A percentile compares a stretch with the other conserved stretches of the same genome.
Conservation (phyloP, 1,140 invertebrate species). For the Drosophila kikkawai region DNA sequence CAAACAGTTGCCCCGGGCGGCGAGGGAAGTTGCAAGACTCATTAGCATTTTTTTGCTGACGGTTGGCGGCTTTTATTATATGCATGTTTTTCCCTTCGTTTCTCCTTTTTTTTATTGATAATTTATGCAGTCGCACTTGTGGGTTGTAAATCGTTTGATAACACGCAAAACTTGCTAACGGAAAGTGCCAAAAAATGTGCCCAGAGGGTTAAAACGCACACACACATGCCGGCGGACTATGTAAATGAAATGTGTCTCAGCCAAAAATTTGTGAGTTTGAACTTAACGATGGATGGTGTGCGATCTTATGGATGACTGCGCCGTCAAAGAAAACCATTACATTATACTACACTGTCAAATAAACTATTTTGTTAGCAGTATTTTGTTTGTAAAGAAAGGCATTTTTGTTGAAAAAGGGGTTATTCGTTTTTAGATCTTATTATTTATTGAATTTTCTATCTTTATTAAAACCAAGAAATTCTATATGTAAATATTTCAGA, state of each 20-base stretch:
- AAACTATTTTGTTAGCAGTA: not conserved
- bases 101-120: slow-evolving; percentile 70
- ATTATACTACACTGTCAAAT: not conserved
- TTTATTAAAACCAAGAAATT: not conserved
- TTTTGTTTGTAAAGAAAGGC: not conserved
- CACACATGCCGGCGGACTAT: slow-evolving; percentile 32
- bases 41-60: slow-evolving; percentile 78
- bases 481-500: no score
- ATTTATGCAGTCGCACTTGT: slow-evolving; percentile 82
- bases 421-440: no score
- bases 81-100: slow-evolving; percentile 55
- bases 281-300: slow-evolving; percentile 8
- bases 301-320: slow-evolving; percentile 14
- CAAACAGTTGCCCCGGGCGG: slow-evolving; percentile 20
- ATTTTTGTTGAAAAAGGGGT: not conserved
- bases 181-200: slow-evolving; percentile 72
- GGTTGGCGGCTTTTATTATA: slow-evolving; percentile 69
- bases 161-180: slow-evolving; percentile 75
- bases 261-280: slow-evolving; percentile 39
- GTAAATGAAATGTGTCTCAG: slow-evolving; percentile 55
- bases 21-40: slow-evolving; percentile 43
- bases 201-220: slow-evolving; percentile 19
- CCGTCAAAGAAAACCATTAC: not conserved
- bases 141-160: slow-evolving; percentile 81
- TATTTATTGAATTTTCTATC: not conserved